A percentile compares a stretch with the other conserved stretches of the same genome.
These are phyloP conservation scores for Lagorchestes hirsutus DNA, from an alignment of 2,797 vertebrate genomes.

Conservation along the genomic window DNA sequence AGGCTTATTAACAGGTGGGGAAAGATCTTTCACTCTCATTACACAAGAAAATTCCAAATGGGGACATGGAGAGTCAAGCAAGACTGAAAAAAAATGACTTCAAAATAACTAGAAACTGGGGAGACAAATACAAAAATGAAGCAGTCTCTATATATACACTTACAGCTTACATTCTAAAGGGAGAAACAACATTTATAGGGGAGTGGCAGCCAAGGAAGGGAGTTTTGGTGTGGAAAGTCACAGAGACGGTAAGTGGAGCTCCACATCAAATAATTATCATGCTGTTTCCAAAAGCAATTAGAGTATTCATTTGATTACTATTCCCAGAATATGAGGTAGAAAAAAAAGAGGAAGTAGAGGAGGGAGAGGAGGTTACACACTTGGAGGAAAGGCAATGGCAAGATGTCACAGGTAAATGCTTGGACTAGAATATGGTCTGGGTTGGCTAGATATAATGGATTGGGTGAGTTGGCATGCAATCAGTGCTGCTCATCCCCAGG, in stretches of 20 bases:
- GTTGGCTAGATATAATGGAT: background rate
- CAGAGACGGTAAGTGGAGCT: background rate
- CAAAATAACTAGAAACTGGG: background rate
- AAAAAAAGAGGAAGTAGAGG: background rate
- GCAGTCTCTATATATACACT: background rate
- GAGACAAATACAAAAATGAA: background rate
- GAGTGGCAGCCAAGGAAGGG: background rate
- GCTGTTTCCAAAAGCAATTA: background rate
- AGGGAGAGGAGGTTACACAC: background rate
- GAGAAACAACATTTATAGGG: background rate
- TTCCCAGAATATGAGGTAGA: background rate
- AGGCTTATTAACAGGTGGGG: too few relatives aligned
- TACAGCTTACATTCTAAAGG: background rate
- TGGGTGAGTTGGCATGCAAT: background rate
- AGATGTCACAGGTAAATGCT: background rate
- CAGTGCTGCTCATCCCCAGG: background rate
- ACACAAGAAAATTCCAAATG: background rate
- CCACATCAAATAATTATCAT: background rate
- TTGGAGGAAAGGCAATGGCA: background rate
- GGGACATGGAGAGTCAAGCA: background rate
- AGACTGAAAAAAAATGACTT: background rate
- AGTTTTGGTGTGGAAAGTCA: background rate
- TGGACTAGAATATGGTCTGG: background rate
- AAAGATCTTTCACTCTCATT: too few relatives aligned
- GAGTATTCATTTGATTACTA: background rate